phyloP scores from a whole-genome alignment of 1,140 invertebrate species.

The Ips typographus region DNA sequence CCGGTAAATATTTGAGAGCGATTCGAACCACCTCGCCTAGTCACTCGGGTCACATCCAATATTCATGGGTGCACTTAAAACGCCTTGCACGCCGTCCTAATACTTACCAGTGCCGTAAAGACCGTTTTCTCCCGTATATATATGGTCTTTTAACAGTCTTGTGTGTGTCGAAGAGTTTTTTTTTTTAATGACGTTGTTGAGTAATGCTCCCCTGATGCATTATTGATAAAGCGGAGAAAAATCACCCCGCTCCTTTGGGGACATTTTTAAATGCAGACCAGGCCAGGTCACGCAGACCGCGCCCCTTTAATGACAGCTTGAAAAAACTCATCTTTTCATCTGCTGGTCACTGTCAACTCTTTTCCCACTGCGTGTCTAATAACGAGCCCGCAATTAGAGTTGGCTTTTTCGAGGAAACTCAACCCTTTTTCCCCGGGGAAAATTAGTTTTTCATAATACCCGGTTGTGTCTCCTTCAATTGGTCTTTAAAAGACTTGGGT shows the following conservation, averaged over 20 bases:
- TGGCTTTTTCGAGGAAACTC: slow-evolving; percentile 28
- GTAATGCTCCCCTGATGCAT: too few relatives aligned
- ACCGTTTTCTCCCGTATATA: slow-evolving; percentile 14
- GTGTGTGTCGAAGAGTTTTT: too few relatives aligned
- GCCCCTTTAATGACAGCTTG: slow-evolving; percentile 42
- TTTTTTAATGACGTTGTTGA: too few relatives aligned
- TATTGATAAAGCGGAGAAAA: too few relatives aligned
- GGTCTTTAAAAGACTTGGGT: too few relatives aligned
- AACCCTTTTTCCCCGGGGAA: slow-evolving; percentile 28
- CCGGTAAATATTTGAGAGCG: slow-evolving; percentile 26
- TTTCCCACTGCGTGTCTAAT: slow-evolving; percentile 32
- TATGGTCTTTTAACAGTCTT: slow-evolving; percentile 18
- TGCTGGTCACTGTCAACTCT: slow-evolving; percentile 37
- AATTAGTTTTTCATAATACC: slow-evolving; percentile 13
- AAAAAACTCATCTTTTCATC: slow-evolving; percentile 42
- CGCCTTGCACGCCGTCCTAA: slow-evolving; percentile 22
- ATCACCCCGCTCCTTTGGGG: too few relatives aligned
- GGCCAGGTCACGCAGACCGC: slow-evolving; percentile 37
- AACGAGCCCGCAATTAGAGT: slow-evolving; percentile 24
- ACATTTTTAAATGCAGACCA: not conserved
- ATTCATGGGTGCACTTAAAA: slow-evolving; percentile 29
- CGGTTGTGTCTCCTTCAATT: too few relatives aligned
- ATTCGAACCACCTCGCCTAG: slow-evolving; percentile 24
- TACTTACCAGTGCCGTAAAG: slow-evolving; percentile 12
- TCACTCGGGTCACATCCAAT: slow-evolving; percentile 28